Conservation (phyloP, 2,888 invertebrate species). For the Pseudoips prasinana region DNA sequence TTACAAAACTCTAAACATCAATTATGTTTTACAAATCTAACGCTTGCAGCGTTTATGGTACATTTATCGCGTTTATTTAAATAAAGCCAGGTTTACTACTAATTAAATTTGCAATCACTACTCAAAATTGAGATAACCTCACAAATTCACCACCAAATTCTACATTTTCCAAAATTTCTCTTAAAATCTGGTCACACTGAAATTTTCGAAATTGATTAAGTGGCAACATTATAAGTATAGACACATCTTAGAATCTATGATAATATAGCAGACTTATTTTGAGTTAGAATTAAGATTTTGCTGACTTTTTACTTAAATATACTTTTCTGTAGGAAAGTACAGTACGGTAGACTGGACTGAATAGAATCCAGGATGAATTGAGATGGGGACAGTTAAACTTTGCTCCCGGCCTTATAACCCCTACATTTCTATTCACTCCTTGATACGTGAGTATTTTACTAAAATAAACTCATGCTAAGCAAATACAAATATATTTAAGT, state of each 20-base stretch:
- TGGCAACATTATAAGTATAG: constrained; percentile 8
- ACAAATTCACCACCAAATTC: constrained; percentile 10
- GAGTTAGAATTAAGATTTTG: constrained; percentile 15
- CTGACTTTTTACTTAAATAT: constrained; percentile 20
- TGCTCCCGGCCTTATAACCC: too few relatives aligned
- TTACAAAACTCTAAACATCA: constrained; percentile 62
- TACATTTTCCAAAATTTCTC: constrained; percentile 2
- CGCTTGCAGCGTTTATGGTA: constrained; percentile 42
- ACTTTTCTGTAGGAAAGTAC: neutral
- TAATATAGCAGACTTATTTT: constrained; percentile 22
- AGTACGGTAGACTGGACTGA: too few relatives aligned
- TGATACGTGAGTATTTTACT: too few relatives aligned
- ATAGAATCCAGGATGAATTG: too few relatives aligned
- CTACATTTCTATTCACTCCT: too few relatives aligned
- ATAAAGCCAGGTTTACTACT: constrained; percentile 39
- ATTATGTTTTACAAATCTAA: constrained; percentile 52
- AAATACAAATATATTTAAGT: too few relatives aligned
- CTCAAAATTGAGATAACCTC: constrained; percentile 26
- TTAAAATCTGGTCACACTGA: neutral
- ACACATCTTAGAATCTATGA: constrained; percentile 13
- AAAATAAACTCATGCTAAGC: too few relatives aligned
- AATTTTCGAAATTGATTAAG: neutral
- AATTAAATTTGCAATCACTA: constrained; percentile 26
- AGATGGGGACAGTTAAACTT: too few relatives aligned
- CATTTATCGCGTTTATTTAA: constrained; percentile 26